Evolutionary conservation across 2,113 vertebrate species (phyloP), one percentile per base, ranked within the genome.

Genomic region (western clawed frog (Xenopus tropicalis)): DNA sequence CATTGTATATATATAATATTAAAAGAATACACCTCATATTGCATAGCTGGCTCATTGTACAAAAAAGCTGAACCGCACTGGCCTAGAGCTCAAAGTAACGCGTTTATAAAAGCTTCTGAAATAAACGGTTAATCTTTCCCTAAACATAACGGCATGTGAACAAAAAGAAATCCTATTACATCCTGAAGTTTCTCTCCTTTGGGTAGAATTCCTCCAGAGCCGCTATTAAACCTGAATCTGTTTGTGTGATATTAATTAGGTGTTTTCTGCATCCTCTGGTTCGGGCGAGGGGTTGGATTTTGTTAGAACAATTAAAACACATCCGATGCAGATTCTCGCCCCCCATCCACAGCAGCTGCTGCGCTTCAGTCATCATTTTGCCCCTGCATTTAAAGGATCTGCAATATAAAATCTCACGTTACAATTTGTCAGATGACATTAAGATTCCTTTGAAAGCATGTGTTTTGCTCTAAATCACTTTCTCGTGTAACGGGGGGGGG

Each of bases 321-420:
- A 74, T 74, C 72, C 72, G 24, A 21, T 51, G 65, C 56, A 68
- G 72, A 58, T 74, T 74, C 68, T 22, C n/a, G n/a, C 11, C 37
- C 23, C 52, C 25, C 61, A 69, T 74, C 56, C 44, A 59, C 57
- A 69, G 52, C 72, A 74, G 72, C 72, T 74, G 72, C 72, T 52
- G 61, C 13, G 61, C 23, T 63, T 54, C 42, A 29, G 56, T 62
- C 61, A 62, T 62, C 58, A 74, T 61, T 74, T 29, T 51, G 48
- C 72, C 65, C 57, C 69, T 65, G 61, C 72, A 69, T 69, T 68
- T 74, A 69, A 68, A 54, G 65, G 72, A 74, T 74, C 69, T 69
- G 56, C 68, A 61, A 74, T 74, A 68, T 69, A 58, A 74, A 69
- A 74, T 74, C 72, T 74, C 72, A 74, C 16, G 20, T 74, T 74